phyloP scores from a whole-genome alignment of 2,797 vertebrate species.

The Pangasius macronema region DNA sequence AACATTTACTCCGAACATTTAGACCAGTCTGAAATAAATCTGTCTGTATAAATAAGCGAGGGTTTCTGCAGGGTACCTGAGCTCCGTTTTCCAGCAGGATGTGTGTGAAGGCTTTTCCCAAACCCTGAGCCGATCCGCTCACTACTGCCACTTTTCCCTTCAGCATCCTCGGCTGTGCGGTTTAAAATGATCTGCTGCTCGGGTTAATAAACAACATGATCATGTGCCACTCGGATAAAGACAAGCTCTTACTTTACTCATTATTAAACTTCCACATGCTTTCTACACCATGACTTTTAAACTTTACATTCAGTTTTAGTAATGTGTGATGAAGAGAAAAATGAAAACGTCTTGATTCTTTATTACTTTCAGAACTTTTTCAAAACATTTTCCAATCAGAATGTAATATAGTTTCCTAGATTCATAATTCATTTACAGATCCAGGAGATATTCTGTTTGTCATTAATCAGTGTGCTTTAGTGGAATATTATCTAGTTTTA shows the following conservation, averaged over 20 bases:
- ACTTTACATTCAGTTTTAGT: background rate
- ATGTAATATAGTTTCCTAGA: no score
- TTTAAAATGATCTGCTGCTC: background rate
- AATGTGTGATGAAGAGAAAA: background rate
- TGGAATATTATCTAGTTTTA: no score
- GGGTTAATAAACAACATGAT: background rate
- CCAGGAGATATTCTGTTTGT: no score
- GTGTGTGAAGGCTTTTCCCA: slow-evolving; percentile 69
- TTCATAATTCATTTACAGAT: no score
- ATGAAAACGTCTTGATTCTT: background rate
- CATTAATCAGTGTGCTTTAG: no score
- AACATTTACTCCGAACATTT: background rate
- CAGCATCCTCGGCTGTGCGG: slow-evolving; percentile 49
- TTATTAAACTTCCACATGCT: no score
- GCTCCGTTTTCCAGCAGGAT: slow-evolving; percentile 69
- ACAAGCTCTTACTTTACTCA: no score
- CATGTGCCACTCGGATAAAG: background rate
- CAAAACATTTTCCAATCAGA: no score
- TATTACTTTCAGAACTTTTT: background rate
- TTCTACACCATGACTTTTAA: background rate
- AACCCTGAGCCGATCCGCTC: slow-evolving; percentile 71
- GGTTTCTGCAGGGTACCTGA: slow-evolving; percentile 62
- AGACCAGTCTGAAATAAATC: background rate
- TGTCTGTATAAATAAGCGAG: background rate
- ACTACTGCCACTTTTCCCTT: slow-evolving; percentile 66